Conservation (phyloP, 2,113 vertebrate genomes). For the Romanogobio albipinnatus region DNA sequence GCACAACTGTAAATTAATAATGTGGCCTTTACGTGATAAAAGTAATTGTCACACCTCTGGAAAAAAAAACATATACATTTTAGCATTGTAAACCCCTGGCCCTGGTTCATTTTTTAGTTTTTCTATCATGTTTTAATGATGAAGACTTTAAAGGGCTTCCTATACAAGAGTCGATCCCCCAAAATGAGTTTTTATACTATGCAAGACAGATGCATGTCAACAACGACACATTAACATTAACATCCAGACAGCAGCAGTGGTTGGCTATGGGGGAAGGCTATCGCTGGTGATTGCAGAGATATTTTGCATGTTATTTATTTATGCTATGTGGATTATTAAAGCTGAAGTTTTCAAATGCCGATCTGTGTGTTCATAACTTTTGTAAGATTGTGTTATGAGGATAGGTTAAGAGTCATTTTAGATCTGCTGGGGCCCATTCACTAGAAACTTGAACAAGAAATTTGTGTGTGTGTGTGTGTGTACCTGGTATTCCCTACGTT, state of each 20-base stretch:
- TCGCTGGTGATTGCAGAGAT: slow-evolving; percentile 31
- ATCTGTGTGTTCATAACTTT: not conserved
- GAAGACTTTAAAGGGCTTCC: slow-evolving; percentile 56
- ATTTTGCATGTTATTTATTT: slow-evolving; percentile 52
- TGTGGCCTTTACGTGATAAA: not conserved
- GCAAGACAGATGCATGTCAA: slow-evolving; percentile 51
- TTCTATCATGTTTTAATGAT: slow-evolving; percentile 24
- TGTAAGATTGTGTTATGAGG: not conserved
- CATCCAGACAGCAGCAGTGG: slow-evolving; percentile 18
- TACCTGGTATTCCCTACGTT: no score
- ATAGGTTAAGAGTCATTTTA: not conserved
- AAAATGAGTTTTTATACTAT: slow-evolving; percentile 44
- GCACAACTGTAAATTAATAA: slow-evolving; percentile 12
- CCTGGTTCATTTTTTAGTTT: slow-evolving; percentile 13
- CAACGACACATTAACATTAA: slow-evolving; percentile 2
- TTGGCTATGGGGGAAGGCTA: not conserved
- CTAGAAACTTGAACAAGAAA: not conserved
- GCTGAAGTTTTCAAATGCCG: slow-evolving; percentile 34
- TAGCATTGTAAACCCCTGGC: not conserved
- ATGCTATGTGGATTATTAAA: slow-evolving; percentile 53
- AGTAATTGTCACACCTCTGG: not conserved
- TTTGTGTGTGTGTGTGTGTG: no score
- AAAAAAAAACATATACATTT: not conserved
- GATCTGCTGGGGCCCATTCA: not conserved
- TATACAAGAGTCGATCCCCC: slow-evolving; percentile 35